Conservation (phyloP, 1,140 invertebrate species). For the Brachionus asplanchnoidis region DNA sequence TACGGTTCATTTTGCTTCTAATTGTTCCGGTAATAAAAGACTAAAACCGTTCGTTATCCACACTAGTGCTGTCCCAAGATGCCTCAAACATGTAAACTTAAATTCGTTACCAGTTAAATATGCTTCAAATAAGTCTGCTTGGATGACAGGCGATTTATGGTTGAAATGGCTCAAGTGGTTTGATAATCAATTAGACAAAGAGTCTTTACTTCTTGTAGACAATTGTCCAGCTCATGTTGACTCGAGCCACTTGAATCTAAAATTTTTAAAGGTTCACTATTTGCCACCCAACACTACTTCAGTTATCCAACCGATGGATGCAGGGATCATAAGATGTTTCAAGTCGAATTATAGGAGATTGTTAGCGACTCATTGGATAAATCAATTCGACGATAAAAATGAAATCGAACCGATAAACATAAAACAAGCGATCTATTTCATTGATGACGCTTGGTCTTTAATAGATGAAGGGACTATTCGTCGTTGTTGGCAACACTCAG, state of each 20-base stretch:
- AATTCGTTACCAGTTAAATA: constrained; percentile 44
- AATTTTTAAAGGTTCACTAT: constrained; percentile 55
- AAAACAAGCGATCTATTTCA: neutral
- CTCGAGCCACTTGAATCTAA: constrained; percentile 46
- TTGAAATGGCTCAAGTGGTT: constrained; percentile 43
- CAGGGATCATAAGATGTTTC: constrained; percentile 55
- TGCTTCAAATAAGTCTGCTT: constrained; percentile 44
- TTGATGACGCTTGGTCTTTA: neutral
- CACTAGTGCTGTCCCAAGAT: neutral
- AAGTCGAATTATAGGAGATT: constrained; percentile 45
- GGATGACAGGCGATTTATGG: constrained; percentile 46
- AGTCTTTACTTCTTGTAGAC: constrained; percentile 58
- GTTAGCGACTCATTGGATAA: neutral
- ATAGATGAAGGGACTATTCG: neutral
- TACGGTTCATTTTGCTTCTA: neutral
- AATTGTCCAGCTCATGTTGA: constrained; percentile 53
- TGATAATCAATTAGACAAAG: constrained; percentile 44
- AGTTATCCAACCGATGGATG: constrained; percentile 57
- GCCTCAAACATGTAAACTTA: neutral
- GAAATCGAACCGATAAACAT: neutral
- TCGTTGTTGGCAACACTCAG: neutral
- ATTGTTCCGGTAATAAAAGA: neutral
- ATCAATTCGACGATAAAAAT: neutral
- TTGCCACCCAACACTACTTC: constrained; percentile 57
- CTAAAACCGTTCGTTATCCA: neutral